These are phyloP conservation scores for Camponotus pennsylvanicus DNA, from an alignment of 1,140 invertebrate genomes.

Conservation along the genomic window DNA sequence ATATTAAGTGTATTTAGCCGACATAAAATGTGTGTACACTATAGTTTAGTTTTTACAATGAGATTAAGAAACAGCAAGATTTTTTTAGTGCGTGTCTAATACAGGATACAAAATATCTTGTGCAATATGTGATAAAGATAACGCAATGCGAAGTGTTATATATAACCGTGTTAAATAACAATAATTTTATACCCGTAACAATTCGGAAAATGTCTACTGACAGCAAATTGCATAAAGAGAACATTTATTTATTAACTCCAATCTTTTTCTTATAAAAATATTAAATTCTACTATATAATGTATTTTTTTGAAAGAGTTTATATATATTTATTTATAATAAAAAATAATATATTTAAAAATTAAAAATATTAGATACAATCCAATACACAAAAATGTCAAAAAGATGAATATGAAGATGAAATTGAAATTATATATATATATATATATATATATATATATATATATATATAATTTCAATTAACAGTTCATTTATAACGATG, in stretches of 20 bases:
- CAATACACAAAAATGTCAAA: not conserved
- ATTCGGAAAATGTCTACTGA: constrained; percentile 59
- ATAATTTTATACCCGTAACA: constrained; percentile 65
- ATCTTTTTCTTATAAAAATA: not conserved
- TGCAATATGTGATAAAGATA: constrained; percentile 69
- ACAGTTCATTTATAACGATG: not conserved
- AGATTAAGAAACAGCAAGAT: constrained; percentile 68
- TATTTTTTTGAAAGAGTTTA: too few species aligned
- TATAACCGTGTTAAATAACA: constrained; percentile 62
- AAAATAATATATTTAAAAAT: not conserved
- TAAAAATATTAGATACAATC: not conserved
- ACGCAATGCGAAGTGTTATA: constrained; percentile 26
- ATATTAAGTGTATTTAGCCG: constrained; percentile 32
- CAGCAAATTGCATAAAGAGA: constrained; percentile 37
- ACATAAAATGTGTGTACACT: constrained; percentile 24
- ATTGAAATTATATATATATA: too few species aligned
- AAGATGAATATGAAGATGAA: too few species aligned
- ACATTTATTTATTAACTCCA: constrained; percentile 1
- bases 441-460: too few species aligned
- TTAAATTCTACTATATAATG: not conserved
- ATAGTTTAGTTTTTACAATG: constrained; percentile 54
- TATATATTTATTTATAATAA: not conserved
- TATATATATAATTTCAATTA: too few species aligned
- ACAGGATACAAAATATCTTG: constrained; percentile 75
- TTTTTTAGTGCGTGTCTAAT: constrained; percentile 62